Conservation (phyloP, 2,113 vertebrate genomes). For the Eptesicus fuscus region DNA sequence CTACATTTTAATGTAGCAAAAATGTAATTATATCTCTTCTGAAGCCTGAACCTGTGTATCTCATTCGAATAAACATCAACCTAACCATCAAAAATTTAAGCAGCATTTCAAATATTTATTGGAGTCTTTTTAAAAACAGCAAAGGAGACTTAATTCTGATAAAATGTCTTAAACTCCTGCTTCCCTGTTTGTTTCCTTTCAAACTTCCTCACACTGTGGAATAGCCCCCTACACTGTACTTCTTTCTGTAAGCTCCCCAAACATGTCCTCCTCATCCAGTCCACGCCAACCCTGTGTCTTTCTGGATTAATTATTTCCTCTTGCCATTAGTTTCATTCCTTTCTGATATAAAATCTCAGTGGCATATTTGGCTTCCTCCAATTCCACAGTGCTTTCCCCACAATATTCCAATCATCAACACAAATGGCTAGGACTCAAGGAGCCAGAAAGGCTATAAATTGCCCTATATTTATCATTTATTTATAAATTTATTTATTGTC, state of each 20-base stretch:
- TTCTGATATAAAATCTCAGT: not conserved
- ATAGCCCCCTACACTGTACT: not conserved
- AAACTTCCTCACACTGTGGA: not conserved
- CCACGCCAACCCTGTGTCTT: not conserved
- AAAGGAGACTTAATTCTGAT: not conserved
- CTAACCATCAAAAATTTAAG: conserved; percentile 16
- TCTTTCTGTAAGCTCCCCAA: not conserved
- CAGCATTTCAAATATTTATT: not conserved
- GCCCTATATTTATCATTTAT: not conserved
- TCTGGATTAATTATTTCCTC: not conserved
- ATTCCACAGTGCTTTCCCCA: not conserved
- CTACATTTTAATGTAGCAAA: not conserved
- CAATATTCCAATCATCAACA: not conserved
- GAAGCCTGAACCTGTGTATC: not conserved
- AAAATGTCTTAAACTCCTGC: not conserved
- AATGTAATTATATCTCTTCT: not conserved
- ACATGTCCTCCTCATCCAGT: not conserved
- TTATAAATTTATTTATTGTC: not conserved
- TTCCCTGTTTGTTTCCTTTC: not conserved
- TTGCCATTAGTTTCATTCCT: not conserved
- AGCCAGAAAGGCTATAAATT: not conserved
- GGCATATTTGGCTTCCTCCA: not conserved
- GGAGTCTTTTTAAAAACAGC: not conserved
- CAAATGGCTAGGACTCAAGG: not conserved
- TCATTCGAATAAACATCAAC: conserved; percentile 16